A percentile compares a stretch with the other conserved stretches of the same genome.
Conservation (phyloP, 2,888 invertebrate species). For the Hyppa rectilinea region DNA sequence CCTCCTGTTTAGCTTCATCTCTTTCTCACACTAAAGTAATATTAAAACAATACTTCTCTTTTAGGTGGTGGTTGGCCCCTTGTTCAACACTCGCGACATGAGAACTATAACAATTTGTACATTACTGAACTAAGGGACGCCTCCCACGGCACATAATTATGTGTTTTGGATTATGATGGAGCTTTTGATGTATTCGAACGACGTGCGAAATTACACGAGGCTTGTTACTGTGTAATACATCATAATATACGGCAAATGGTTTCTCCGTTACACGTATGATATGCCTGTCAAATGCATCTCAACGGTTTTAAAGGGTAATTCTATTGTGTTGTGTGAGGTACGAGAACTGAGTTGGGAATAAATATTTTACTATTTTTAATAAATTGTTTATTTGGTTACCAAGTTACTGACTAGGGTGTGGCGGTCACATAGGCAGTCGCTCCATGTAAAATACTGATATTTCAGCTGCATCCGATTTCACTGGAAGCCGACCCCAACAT, state of each 20-base stretch:
- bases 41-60: too few relatives aligned
- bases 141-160: slow-evolving; percentile 57
- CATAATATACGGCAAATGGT: slow-evolving; percentile 53
- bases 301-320: slow-evolving; percentile 37
- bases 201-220: slow-evolving; percentile 61
- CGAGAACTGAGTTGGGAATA: background rate
- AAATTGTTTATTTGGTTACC: too few relatives aligned
- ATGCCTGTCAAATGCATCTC: slow-evolving; percentile 45
- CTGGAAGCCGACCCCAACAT: too few relatives aligned
- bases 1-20: too few relatives aligned
- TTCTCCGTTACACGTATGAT: slow-evolving; percentile 16
- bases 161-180: slow-evolving; percentile 70
- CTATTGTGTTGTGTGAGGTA: slow-evolving; percentile 21
- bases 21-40: too few relatives aligned
- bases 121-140: slow-evolving; percentile 40
- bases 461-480: too few relatives aligned
- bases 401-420: too few relatives aligned
- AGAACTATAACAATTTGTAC: slow-evolving; percentile 43
- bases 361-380: too few relatives aligned
- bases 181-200: slow-evolving; percentile 63
- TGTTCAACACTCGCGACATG: slow-evolving; percentile 2
- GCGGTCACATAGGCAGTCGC: too few relatives aligned
- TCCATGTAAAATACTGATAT: too few relatives aligned
- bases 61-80: too few relatives aligned
- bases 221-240: slow-evolving; percentile 53